phyloP scores from a whole-genome alignment of 2,888 invertebrate species.

The Drosophila tripunctata region DNA sequence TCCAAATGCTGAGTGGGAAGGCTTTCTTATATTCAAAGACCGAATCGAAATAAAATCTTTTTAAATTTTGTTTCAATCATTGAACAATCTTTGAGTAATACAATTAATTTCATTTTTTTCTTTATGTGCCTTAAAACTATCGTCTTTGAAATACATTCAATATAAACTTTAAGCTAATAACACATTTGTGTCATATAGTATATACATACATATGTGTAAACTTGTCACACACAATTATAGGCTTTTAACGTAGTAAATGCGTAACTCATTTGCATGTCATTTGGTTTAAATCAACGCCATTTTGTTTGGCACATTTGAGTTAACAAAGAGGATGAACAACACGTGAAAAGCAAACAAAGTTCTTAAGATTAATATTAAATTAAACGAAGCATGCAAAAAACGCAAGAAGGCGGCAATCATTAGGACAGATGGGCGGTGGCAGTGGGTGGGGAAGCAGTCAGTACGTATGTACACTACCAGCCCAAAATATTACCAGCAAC shows the following conservation, averaged over 20 bases:
- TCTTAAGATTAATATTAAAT: conserved; percentile 82
- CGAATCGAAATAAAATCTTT: no score
- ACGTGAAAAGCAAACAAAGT: conserved; percentile 65
- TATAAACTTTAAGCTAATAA: neutral
- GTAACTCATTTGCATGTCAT: conserved; percentile 45
- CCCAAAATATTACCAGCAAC: no score
- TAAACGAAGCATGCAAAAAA: conserved; percentile 82
- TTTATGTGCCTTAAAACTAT: no score
- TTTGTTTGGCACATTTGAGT: conserved; percentile 46
- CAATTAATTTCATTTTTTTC: no score
- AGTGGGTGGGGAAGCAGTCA: no score
- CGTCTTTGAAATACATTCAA: no score
- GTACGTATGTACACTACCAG: no score
- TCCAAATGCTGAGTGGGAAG: no score
- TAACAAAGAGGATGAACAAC: conserved; percentile 40
- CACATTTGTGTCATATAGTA: neutral
- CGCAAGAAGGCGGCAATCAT: conserved; percentile 76
- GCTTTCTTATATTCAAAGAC: no score
- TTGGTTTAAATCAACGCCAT: conserved; percentile 39
- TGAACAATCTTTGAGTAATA: no score
- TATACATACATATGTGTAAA: no score
- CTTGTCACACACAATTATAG: neutral
- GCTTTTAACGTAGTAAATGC: conserved; percentile 6
- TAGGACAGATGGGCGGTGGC: conserved; percentile 58
- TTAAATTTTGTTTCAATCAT: no score